phyloP scores from a whole-genome alignment of 2,797 vertebrate species.

The Anas acuta region DNA sequence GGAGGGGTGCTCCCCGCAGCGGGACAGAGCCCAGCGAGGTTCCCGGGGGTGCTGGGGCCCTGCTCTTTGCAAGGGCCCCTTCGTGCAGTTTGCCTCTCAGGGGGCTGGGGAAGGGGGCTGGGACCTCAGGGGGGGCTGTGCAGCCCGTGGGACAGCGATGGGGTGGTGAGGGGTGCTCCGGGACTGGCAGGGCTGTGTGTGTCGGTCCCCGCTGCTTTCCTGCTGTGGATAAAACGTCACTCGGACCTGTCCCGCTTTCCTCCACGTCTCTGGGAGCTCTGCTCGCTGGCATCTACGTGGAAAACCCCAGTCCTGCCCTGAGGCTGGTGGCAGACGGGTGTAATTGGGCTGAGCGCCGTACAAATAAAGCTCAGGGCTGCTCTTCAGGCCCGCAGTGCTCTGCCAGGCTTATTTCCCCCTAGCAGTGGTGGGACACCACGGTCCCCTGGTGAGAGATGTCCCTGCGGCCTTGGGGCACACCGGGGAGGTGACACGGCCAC shows the following conservation, averaged over 20 bases:
- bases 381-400: not conserved
- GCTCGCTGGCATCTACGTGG: not conserved
- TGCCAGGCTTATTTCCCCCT: not conserved
- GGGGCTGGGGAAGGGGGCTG: not conserved
- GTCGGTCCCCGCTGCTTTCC: not conserved
- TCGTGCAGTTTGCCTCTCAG: not conserved
- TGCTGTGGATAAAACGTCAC: not conserved
- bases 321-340: not conserved
- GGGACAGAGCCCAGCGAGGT: fast-evolving
- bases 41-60: not conserved
- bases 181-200: not conserved
- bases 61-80: not conserved
- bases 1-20: not conserved
- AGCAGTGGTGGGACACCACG: not conserved
- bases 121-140: fast-evolving
- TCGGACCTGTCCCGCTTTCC: fast-evolving
- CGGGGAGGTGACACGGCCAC: not conserved
- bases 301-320: not conserved
- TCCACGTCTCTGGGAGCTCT: not conserved
- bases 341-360: not conserved
- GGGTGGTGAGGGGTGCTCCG: not conserved
- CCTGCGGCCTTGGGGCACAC: not conserved
- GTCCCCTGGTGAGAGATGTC: not conserved
- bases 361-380: slow-evolving; percentile 46
- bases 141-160: fast-evolving